Conservation (phyloP, 2,888 invertebrate genomes). For the Carterocephalus palaemon region DNA sequence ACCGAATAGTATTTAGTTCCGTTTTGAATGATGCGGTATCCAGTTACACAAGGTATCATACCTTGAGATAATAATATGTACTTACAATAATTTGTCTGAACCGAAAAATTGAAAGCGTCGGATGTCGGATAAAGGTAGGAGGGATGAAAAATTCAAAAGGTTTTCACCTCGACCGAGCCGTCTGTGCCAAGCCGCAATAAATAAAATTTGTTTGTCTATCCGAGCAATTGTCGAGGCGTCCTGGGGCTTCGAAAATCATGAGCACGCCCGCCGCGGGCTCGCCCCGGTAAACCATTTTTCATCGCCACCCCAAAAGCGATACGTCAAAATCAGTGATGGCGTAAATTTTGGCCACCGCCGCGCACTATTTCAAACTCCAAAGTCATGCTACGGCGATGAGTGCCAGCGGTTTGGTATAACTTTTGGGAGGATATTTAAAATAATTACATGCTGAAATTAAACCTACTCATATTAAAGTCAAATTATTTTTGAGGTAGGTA, state of each 20-base stretch:
- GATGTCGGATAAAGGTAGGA: too few species aligned
- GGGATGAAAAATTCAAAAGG: constrained; percentile 13
- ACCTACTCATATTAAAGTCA: neutral
- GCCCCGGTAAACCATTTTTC: constrained; percentile 56
- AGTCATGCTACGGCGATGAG: constrained; percentile 19
- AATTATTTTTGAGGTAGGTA: too few species aligned
- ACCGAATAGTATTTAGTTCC: too few species aligned
- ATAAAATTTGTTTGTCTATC: constrained; percentile 24
- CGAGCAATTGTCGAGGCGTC: constrained; percentile 15
- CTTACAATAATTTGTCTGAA: too few species aligned
- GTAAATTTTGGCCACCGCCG: constrained; percentile 56
- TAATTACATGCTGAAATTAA: neutral
- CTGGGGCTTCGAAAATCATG: constrained; percentile 43
- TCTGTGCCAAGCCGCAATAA: constrained; percentile 20
- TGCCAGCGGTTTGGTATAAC: constrained; percentile 19
- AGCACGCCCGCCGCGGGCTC: constrained; percentile 35
- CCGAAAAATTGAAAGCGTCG: too few species aligned
- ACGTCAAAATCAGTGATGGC: constrained; percentile 72
- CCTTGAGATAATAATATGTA: too few species aligned
- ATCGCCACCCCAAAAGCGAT: constrained; percentile 56
- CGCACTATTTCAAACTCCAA: constrained; percentile 39
- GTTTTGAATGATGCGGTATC: too few species aligned
- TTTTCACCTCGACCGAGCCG: constrained; percentile 14
- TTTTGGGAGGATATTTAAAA: too few species aligned
- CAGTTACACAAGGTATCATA: too few species aligned